Conservation (phyloP, 2,888 invertebrate species). For the Lithosia quadra region DNA sequence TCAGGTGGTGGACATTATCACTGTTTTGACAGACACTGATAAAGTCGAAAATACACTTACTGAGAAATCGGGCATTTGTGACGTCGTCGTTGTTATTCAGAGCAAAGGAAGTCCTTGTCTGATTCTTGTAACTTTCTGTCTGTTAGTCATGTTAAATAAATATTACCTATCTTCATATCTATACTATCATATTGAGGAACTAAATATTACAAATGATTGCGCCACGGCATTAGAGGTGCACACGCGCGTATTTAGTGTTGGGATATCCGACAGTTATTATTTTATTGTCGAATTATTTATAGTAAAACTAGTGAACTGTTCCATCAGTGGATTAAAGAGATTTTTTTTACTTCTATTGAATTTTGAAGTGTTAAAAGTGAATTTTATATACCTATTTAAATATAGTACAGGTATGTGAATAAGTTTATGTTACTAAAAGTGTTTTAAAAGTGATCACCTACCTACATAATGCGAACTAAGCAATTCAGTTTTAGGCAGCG, state of each 20-base stretch:
- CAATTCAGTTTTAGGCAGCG: no score
- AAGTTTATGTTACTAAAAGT: neutral
- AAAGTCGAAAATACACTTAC: slow-evolving; percentile 2
- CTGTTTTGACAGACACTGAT: neutral
- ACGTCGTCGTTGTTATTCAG: slow-evolving; percentile 24
- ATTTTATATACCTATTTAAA: no score
- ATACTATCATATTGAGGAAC: neutral
- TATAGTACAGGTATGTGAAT: neutral
- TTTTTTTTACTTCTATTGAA: neutral
- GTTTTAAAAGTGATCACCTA: neutral
- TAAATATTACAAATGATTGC: neutral
- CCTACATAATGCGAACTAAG: no score
- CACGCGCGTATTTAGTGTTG: neutral
- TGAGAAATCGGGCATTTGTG: slow-evolving; percentile 12
- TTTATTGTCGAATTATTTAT: neutral
- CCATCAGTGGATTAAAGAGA: no score
- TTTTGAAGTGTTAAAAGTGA: neutral
- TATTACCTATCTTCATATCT: neutral
- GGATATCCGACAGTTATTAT: no score
- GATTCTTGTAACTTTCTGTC: slow-evolving; percentile 4
- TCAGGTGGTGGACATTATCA: neutral
- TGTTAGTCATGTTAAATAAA: slow-evolving; percentile 7
- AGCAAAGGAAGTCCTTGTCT: slow-evolving; percentile 32
- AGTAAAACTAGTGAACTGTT: neutral
- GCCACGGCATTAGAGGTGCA: neutral